These are phyloP conservation scores for Ctenicera cuprea DNA, from an alignment of 2,888 invertebrate genomes.

Conservation along the genomic window DNA sequence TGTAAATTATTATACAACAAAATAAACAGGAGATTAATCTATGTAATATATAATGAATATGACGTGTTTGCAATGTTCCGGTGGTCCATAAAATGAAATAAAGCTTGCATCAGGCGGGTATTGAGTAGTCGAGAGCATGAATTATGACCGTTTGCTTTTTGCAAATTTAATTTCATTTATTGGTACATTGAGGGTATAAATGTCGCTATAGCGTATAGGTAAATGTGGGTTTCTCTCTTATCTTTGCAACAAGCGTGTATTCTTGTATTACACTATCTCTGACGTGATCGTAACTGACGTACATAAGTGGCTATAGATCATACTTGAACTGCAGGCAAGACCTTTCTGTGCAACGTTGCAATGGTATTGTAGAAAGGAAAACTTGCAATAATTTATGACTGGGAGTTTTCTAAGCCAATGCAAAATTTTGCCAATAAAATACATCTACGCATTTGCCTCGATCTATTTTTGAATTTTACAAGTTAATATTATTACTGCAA, in stretches of 20 bases:
- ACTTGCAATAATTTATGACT: too few species aligned
- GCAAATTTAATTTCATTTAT: conserved; percentile 13
- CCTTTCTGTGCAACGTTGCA: neutral
- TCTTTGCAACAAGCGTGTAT: conserved; percentile 23
- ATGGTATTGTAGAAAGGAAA: too few species aligned
- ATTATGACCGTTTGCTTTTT: conserved; percentile 1
- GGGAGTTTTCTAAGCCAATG: too few species aligned
- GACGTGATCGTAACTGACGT: conserved; percentile 9
- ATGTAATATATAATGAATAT: conserved; percentile 32
- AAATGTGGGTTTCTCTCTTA: conserved; percentile 1
- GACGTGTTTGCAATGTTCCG: conserved; percentile 27
- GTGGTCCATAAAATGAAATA: conserved; percentile 26
- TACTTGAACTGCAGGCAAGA: neutral
- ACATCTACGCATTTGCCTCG: too few species aligned
- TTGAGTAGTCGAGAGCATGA: conserved; percentile 2
- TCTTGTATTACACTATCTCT: conserved; percentile 25
- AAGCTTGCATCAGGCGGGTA: conserved; percentile 11
- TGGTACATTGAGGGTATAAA: neutral
- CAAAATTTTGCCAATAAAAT: too few species aligned
- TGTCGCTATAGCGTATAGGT: neutral
- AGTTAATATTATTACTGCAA: too few species aligned
- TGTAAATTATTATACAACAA: conserved; percentile 34
- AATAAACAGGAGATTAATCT: conserved; percentile 33
- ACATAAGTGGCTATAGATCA: neutral
- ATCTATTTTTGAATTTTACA: too few species aligned